phyloP scores from a whole-genome alignment of 2,888 invertebrate genomes.

The Troides helena region DNA sequence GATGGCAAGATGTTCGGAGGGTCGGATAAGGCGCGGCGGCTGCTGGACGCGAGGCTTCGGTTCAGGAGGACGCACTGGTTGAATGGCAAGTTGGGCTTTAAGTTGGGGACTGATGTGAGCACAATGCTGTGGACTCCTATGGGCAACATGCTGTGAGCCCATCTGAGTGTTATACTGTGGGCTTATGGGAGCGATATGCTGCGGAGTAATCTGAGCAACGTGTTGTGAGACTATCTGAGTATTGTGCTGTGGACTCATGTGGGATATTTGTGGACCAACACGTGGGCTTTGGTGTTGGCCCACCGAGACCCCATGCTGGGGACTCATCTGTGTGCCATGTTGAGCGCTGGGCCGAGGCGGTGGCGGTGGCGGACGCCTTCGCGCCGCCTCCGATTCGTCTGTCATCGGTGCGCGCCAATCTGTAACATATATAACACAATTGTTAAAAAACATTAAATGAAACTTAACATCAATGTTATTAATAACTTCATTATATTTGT shows the following conservation, averaged over 20 bases:
- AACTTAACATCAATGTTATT: background rate
- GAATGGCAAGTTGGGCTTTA: conserved; percentile 21
- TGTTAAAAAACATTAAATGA: background rate
- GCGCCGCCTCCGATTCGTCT: conserved; percentile 71
- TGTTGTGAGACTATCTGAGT: conserved; percentile 6
- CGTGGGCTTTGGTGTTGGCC: conserved; percentile 17
- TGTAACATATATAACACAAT: conserved; percentile 43
- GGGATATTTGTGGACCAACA: conserved; percentile 12
- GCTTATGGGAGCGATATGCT: conserved; percentile 5
- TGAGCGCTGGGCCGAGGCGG: conserved; percentile 63
- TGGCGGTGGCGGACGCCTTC: conserved; percentile 62
- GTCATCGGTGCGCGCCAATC: conserved; percentile 79
- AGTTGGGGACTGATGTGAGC: conserved; percentile 22
- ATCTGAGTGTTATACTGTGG: conserved; percentile 17
- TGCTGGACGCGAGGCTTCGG: conserved; percentile 55
- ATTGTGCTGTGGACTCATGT: conserved; percentile 13
- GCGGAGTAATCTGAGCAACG: conserved; percentile 12
- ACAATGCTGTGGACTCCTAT: conserved; percentile 17
- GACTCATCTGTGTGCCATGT: conserved; percentile 19
- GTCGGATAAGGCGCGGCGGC: conserved; percentile 67
- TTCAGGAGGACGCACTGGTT: conserved; percentile 48
- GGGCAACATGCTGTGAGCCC: conserved; percentile 24
- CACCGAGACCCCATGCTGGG: conserved; percentile 11
- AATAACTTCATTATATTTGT: too few species aligned
- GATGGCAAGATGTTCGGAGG: conserved; percentile 66